Evolutionary conservation across 2,797 vertebrate genomes (phyloP), one percentile per base, ranked within the genome.

Genomic region (Eurystomus glaucurus): DNA sequence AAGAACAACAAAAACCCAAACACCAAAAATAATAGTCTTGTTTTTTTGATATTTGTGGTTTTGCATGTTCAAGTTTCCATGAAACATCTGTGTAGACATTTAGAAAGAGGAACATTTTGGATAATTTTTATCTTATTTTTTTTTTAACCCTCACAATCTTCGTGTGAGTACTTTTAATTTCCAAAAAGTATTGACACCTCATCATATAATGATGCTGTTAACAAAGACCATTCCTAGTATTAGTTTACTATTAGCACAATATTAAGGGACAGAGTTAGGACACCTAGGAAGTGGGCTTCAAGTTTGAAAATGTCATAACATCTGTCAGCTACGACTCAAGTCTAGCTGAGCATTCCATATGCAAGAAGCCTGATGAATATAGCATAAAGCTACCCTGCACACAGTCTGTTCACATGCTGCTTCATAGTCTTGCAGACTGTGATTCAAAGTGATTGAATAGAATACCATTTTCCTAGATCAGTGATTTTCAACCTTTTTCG

Each of bases 21-120:
- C 20, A 60, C 14, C 21, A 48, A 9, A 1, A 0, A 2, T 28
- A n/a, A 31, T 15, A 54, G 10, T 55, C 2, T 37, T 50, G 1
- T 66, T 75, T 91, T 1, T 10, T 50, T 54, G 3, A 28, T 78
- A 58, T 75, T 66, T 79, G 12, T 61, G 9, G 6, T 70, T 91
- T 21, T 14, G 39, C 11, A 6, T 66, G 31, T 25, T 66, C 13
- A 58, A 37, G 4, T 2, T 77, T 69, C 45, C 25, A 46, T 41
- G 10, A 80, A 45, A 62, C 12, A 61, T 93, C 7, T 5, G 22
- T 14, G 10, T 41, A 31, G 15, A 43, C 11, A 46, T 41, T 41
- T 11, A 72, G 29, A 80, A 80, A 60, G 0, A 60, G 0, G 16
- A 79, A 14, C 2, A 41, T 46, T 62, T 93, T 35, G 54, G 17